Percentiles rank a stretch among this genome's conserved stretches.
Conservation (phyloP, 2,113 vertebrate species). For the Brienomyrus brachyistius region DNA sequence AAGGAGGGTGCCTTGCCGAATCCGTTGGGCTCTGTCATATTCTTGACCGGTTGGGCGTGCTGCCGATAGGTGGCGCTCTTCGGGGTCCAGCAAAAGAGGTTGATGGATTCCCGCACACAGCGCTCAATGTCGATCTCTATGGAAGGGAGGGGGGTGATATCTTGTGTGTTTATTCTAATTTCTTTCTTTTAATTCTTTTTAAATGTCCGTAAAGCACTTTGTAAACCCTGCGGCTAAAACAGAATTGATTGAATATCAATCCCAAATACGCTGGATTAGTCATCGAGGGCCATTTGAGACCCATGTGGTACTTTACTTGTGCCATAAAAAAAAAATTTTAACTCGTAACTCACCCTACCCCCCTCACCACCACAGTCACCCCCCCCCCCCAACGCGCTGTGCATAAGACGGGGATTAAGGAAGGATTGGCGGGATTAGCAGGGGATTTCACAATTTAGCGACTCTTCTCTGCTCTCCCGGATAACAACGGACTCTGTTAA, state of each 20-base stretch:
- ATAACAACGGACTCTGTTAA: slow-evolving; percentile 40
- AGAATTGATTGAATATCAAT: slow-evolving; percentile 26
- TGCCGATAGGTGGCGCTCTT: slow-evolving; percentile 90
- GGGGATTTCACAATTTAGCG: slow-evolving; percentile 37
- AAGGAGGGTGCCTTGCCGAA: slow-evolving; percentile 55
- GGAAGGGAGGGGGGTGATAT: not conserved
- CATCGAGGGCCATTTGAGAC: not conserved
- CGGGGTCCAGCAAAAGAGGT: slow-evolving; percentile 90
- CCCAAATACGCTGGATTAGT: slow-evolving; percentile 7
- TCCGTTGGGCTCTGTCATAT: slow-evolving; percentile 23
- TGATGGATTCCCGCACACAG: slow-evolving; percentile 94
- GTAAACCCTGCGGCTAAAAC: not conserved
- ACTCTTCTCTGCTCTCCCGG: slow-evolving; percentile 11
- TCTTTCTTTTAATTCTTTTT: not conserved
- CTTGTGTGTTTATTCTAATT: not conserved
- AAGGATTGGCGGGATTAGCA: slow-evolving; percentile 44
- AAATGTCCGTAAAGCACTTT: not conserved
- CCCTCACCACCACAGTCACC: not conserved
- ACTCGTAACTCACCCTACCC: not conserved
- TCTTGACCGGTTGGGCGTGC: slow-evolving; percentile 75
- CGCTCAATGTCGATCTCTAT: slow-evolving; percentile 91
- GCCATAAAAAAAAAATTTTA: not conserved
- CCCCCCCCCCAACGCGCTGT: not conserved
- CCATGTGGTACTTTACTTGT: not conserved
- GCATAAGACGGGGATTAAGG: slow-evolving; percentile 37